phyloP scores from a whole-genome alignment of 2,888 invertebrate genomes.

The Notodonta dromedarius region DNA sequence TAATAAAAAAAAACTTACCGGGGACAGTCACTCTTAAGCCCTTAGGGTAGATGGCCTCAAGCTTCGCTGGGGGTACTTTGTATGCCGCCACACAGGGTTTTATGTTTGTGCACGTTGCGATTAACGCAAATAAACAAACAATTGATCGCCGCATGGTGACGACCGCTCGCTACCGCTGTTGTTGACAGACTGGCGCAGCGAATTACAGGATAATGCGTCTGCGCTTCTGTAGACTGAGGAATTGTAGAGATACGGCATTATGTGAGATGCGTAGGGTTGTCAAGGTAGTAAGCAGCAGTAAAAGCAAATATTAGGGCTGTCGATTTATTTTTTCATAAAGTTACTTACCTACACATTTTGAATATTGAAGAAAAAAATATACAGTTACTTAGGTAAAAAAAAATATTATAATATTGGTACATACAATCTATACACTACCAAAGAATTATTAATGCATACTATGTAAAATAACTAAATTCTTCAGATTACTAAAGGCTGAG shows the following conservation, averaged over 20 bases:
- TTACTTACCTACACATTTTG: too few relatives aligned
- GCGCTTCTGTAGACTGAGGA: constrained; percentile 38
- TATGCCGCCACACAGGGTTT: constrained; percentile 51
- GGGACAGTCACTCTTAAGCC: constrained; percentile 85
- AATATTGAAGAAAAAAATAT: too few relatives aligned
- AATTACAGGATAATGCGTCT: constrained; percentile 30
- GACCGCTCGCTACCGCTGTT: constrained; percentile 40
- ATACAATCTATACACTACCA: too few relatives aligned
- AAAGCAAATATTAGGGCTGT: too few relatives aligned
- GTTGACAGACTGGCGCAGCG: constrained; percentile 44
- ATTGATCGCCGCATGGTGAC: constrained; percentile 45
- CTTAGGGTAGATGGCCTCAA: constrained; percentile 84
- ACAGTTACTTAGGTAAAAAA: too few relatives aligned
- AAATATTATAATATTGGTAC: too few relatives aligned
- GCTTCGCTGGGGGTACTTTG: constrained; percentile 78
- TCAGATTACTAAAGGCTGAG: too few relatives aligned
- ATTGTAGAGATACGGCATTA: constrained; percentile 25
- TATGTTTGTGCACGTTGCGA: constrained; percentile 33
- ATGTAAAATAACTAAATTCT: too few relatives aligned
- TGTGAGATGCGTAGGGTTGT: not conserved
- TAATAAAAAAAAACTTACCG: constrained; percentile 37
- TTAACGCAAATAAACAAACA: constrained; percentile 38
- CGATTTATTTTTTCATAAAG: too few relatives aligned
- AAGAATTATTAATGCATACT: too few relatives aligned
- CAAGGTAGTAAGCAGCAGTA: too few relatives aligned